Percentiles rank a stretch among this genome's conserved stretches.
Conservation (phyloP, 1,140 invertebrate genomes). For the Meteorus sp. region DNA sequence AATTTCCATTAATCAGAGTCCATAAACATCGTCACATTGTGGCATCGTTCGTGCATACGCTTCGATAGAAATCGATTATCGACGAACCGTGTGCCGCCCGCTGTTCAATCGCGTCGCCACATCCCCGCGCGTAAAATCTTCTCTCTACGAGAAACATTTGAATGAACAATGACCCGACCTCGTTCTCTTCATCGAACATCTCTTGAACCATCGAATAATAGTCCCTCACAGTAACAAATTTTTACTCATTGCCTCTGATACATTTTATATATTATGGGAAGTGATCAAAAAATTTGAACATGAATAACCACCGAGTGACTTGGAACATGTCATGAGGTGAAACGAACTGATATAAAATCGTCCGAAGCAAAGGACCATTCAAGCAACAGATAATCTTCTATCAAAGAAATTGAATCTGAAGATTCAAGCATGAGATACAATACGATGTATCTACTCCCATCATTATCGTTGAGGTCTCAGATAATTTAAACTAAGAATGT, state of each 20-base stretch:
- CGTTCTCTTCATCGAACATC: slow-evolving; percentile 18
- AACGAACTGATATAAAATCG: too few species aligned
- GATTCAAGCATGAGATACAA: slow-evolving; percentile 11
- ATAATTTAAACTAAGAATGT: too few species aligned
- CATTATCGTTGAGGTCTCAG: too few species aligned
- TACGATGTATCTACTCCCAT: slow-evolving; percentile 10
- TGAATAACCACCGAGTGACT: too few species aligned
- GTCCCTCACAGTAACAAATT: background rate
- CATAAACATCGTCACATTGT: slow-evolving; percentile 24
- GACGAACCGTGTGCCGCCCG: background rate
- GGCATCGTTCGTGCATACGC: slow-evolving; percentile 18
- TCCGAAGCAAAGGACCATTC: too few species aligned
- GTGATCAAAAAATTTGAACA: too few species aligned
- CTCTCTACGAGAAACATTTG: slow-evolving; percentile 13
- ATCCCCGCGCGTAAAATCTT: background rate
- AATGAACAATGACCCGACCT: slow-evolving; percentile 23
- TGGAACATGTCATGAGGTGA: too few species aligned
- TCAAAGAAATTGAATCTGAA: too few species aligned
- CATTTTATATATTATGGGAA: too few species aligned
- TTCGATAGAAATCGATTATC: slow-evolving; percentile 25
- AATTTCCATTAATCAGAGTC: slow-evolving; percentile 26
- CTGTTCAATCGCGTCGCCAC: background rate
- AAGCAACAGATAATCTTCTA: too few species aligned
- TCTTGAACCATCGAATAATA: slow-evolving; percentile 14
- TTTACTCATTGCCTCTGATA: slow-evolving; percentile 20